Evolutionary conservation across 2,113 vertebrate genomes (phyloP).

Genomic region (Corvus hawaiiensis): DNA sequence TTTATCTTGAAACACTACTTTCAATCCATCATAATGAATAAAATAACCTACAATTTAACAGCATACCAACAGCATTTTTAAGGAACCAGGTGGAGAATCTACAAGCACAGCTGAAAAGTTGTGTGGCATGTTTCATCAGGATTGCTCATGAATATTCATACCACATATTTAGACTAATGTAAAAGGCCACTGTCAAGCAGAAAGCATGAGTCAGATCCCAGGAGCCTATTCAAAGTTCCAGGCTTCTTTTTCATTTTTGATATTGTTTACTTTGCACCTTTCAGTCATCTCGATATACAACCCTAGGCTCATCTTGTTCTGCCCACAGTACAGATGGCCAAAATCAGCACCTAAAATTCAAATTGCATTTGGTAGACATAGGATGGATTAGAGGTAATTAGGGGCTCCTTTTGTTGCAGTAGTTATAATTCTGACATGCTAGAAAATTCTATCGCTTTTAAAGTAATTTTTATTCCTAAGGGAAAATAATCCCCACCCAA

Average conservation of each 20-base stretch:
- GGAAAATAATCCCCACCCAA: not conserved
- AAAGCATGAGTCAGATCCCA: slow-evolving; percentile 46
- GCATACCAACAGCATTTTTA: not conserved
- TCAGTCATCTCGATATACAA: slow-evolving; percentile 23
- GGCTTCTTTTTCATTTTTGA: not conserved
- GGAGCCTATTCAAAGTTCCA: not conserved
- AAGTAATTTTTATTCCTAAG: not conserved
- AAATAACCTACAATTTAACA: not conserved
- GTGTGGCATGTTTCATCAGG: not conserved
- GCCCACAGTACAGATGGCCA: slow-evolving; percentile 32
- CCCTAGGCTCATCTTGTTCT: not conserved
- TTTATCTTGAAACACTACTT: not conserved
- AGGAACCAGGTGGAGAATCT: slow-evolving; percentile 21
- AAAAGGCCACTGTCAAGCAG: slow-evolving; percentile 44
- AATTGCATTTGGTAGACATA: not conserved
- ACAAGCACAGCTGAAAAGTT: slow-evolving; percentile 42
- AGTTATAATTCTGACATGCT: not conserved
- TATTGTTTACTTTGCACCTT: slow-evolving; percentile 41
- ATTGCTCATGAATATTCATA: slow-evolving; percentile 43
- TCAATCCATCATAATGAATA: not conserved
- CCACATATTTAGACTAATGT: not conserved
- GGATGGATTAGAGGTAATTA: slow-evolving; percentile 6
- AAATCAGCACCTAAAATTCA: slow-evolving; percentile 17
- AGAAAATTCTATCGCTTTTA: not conserved
- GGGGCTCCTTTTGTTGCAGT: not conserved